Conservation (phyloP, 2,797 vertebrate genomes). For the Mormyrus hasselquistii region DNA sequence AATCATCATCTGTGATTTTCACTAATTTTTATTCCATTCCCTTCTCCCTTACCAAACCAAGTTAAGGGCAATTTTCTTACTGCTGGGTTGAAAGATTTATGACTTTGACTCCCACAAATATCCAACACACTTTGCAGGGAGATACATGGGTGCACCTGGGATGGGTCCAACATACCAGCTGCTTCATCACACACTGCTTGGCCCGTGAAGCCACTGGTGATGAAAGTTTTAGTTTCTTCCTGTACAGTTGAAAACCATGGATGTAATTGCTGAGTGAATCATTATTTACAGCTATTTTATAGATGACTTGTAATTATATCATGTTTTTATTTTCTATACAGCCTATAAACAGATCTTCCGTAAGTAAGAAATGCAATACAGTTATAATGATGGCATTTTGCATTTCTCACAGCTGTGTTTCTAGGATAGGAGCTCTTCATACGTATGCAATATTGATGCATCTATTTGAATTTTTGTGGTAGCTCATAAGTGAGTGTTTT, state of each 20-base stretch:
- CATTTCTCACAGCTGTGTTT: neutral
- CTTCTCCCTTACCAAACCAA: neutral
- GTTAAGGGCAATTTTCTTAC: neutral
- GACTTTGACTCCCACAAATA: neutral
- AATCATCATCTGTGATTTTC: neutral
- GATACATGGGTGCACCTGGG: neutral
- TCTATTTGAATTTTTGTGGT: neutral
- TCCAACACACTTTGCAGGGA: neutral
- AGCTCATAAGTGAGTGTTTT: slow-evolving; percentile 6
- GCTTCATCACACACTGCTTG: neutral
- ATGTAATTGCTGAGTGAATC: neutral
- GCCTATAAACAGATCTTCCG: neutral
- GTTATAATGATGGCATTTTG: slow-evolving; percentile 5
- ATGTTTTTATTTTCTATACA: neutral
- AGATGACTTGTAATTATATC: slow-evolving; percentile 3
- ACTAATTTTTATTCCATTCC: neutral
- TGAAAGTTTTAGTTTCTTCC: neutral
- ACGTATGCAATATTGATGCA: neutral
- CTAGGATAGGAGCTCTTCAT: neutral
- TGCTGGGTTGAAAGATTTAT: neutral
- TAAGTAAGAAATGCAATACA: neutral
- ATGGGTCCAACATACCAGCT: neutral
- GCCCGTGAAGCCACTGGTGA: neutral
- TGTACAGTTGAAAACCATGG: neutral
- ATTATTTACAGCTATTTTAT: slow-evolving; percentile 11